Evolutionary conservation across 2,888 invertebrate genomes (phyloP), one percentile per base, ranked within the genome.

Genomic region (Callosobruchus maculatus): DNA sequence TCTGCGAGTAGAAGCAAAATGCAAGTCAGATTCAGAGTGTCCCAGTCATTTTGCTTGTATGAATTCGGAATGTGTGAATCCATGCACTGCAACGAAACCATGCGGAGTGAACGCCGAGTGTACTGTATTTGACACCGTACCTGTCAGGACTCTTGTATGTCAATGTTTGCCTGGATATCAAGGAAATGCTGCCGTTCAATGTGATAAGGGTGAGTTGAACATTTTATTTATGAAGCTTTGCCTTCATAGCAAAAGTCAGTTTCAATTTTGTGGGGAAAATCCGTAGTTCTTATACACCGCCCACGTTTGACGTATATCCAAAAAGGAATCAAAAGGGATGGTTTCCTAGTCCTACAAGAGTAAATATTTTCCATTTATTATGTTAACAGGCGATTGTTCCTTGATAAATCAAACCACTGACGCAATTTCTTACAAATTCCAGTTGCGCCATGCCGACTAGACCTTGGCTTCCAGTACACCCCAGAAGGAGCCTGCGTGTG

Each of bases 111-210:
- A 95, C 83, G 93, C 95, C 0, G 89, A 91, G 75, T 96, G 96
- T 83, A 92, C 91, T 76, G 93, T 95, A 0, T 87, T 94, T 49
- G 94, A 96, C 83, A 95, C 96, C 0, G 88, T 92, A 71, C 95
- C 96, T 13, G 93, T 97, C 0, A 90, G 94, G 83, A 96, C 96
- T 9, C 94, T 97, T 94, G 91, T 95, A 77, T 97, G 97, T 83
- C 94, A 95, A 86, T 97, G 97, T 85, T 85, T 93, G 70, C 93
- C 94, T 66, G 96, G 96, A 76, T 96, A 93, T 84, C 92, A 92
- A 86, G 97, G 97, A 85, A 95, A 96, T 85, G 96, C 97, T 21
- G 93, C 95, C 9, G 90, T 93, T 13, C 92, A 93, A 83, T 97
- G 97, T 83, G 93, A 94, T 81, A 93, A 91, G 89, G 90, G 95